These are phyloP conservation scores for Porites lutea DNA, from an alignment of 64 coral and sea anemone genomes.

Conservation along the genomic window DNA sequence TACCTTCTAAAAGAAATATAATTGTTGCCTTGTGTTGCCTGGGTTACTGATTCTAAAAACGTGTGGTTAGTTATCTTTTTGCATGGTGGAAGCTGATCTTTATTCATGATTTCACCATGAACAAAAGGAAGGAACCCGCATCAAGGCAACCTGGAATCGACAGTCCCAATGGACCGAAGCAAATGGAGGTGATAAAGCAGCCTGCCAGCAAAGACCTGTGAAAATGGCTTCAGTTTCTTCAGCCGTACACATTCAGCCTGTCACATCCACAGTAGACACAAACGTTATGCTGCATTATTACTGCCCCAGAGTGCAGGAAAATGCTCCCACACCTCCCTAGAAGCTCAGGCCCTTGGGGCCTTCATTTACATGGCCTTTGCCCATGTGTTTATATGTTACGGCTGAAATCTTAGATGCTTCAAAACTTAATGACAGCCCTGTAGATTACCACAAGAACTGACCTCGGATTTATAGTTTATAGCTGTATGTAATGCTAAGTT, in stretches of 20 bases:
- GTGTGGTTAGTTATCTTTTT: conserved; percentile 10
- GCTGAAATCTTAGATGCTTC: no score
- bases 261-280: not conserved
- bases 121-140: not conserved
- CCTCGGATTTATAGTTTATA: no score
- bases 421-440: no score
- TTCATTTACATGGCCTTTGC: no score
- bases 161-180: not conserved
- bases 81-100: not conserved
- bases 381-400: no score
- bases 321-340: no score
- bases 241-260: not conserved
- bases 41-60: not conserved
- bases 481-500: no score
- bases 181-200: conserved; percentile 12
- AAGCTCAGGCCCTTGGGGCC: no score
- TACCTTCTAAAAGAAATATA: not conserved
- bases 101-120: conserved; percentile 4
- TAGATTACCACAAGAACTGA: no score
- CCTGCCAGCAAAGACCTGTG: not conserved
- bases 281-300: no score
- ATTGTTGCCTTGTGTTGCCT: conserved; percentile 13
- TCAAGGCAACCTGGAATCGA: conserved; percentile 5
- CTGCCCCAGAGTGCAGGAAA: no score
- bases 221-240: not conserved